Base-by-base conservation (phyloP, 2,113 vertebrate genomes). In the Cervus canadensis region DNA sequence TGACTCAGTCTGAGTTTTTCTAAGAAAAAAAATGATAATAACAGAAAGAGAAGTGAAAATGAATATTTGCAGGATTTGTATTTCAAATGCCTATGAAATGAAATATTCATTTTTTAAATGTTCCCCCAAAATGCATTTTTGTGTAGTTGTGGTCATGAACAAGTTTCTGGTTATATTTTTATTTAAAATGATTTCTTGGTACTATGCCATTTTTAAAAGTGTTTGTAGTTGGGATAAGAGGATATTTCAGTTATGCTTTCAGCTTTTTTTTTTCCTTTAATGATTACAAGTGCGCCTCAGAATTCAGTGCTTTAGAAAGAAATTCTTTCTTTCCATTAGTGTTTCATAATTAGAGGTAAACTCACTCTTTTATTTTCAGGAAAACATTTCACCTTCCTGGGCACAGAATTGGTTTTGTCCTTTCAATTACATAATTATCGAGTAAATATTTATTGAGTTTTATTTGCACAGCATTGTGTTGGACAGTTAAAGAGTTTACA, bases 141-240 rank as follows among this genome's bases (percentile, higher is more conserved):
- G 7, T 45, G 57, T 30, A 48, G 50, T 3, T 21, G 30, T 78
- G 4, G 28, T 89, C 16, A 74, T 78, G 15, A 97, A 93, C 57
- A 54, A 87, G 7, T 79, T 96, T 89, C 28, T 96, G 33, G 11
- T 60, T 89, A n/a, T 14, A 83, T 86, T 91, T 95, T 88, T 81
- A 82, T 94, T 79, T 97, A 84, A 97, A 97, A 89, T 87, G 84
- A 96, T 94, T 96, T 56, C 30, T 79, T 28, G 11, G 13, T 87
- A 91, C 45, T 92, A 74, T 79, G 52, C 62, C 36, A 88, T 79
- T 89, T 95, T 23, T 28, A 78, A 25, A 81, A 28, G 6, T 81
- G 90, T 92, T 74, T 59, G 11, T 81, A 60, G 4, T 84, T 95
- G 19, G 45, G 86, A 56, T 60, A 76, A 83, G 6, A 74, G 1